Evolutionary conservation across 2,797 vertebrate species (phyloP).

Genomic region (Thripadectes ignobilis): DNA sequence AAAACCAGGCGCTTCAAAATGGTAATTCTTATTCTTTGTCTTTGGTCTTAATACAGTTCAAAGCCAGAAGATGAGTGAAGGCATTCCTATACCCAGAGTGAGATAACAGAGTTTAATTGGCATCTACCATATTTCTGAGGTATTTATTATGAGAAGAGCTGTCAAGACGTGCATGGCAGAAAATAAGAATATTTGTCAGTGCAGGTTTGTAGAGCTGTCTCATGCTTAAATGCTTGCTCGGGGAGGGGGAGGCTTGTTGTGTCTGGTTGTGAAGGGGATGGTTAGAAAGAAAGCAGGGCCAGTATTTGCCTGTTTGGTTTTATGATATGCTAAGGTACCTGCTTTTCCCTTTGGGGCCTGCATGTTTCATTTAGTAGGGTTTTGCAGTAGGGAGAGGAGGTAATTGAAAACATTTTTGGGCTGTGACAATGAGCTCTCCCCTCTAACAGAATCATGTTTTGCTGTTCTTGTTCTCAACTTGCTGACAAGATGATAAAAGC

Average conservation of each 20-base stretch:
- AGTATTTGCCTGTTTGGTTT: not conserved
- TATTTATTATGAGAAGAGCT: not conserved
- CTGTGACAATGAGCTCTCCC: not conserved
- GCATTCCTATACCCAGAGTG: not conserved
- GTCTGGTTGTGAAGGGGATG: not conserved
- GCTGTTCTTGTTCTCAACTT: not conserved
- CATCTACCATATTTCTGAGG: not conserved
- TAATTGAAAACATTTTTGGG: not conserved
- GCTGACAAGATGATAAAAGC: constrained; percentile 28
- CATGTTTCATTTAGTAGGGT: not conserved
- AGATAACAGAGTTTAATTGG: not conserved
- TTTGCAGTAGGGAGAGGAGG: not conserved
- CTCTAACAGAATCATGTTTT: not conserved
- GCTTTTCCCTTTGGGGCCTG: not conserved
- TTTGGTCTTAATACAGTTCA: not conserved
- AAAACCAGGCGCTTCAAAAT: not conserved
- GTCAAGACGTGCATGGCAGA: not conserved
- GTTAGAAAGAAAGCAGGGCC: not conserved
- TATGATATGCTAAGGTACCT: not conserved
- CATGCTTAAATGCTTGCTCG: accelerated
- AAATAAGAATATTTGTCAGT: not conserved
- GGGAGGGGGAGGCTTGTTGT: not conserved
- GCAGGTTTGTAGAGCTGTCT: not conserved
- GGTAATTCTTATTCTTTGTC: not conserved
- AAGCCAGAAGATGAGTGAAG: not conserved